phyloP scores from a whole-genome alignment of 2,888 invertebrate species.

The Himalopsyche anomala region DNA sequence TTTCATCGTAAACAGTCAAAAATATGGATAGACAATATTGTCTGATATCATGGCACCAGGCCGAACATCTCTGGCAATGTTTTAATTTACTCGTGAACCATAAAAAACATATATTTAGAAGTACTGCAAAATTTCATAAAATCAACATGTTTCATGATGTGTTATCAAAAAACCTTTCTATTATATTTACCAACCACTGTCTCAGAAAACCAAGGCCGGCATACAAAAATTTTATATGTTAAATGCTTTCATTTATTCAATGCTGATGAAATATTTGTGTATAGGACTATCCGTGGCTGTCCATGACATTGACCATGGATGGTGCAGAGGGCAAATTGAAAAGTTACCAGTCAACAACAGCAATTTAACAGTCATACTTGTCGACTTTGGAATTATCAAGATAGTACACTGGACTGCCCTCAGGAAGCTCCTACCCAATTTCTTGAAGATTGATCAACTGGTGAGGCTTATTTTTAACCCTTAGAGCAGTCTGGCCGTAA shows the following conservation, averaged over 20 bases:
- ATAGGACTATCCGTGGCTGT: slow-evolving; percentile 69
- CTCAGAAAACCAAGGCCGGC: too few species aligned
- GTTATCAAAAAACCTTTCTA: too few species aligned
- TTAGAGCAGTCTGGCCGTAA: background rate
- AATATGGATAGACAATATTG: too few species aligned
- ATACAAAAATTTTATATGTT: too few species aligned
- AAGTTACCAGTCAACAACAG: slow-evolving; percentile 71
- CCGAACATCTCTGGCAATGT: too few species aligned
- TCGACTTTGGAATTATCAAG: slow-evolving; percentile 80
- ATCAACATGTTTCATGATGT: too few species aligned
- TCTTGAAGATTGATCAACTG: slow-evolving; percentile 74
- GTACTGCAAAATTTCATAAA: too few species aligned
- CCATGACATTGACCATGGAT: slow-evolving; percentile 67
- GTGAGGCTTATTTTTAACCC: slow-evolving; percentile 68
- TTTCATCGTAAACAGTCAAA: too few species aligned
- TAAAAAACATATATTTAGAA: too few species aligned
- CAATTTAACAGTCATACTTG: slow-evolving; percentile 77
- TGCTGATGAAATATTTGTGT: background rate
- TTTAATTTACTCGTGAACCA: too few species aligned
- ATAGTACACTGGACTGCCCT: slow-evolving; percentile 75
- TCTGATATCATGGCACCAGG: too few species aligned
- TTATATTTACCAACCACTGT: too few species aligned
- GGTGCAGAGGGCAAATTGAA: slow-evolving; percentile 80
- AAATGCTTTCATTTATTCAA: background rate
- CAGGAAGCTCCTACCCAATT: slow-evolving; percentile 74